phyloP scores from a whole-genome alignment of 2,113 vertebrate genomes.

The Sus scrofa region T2T-Sscrofa CM000820.6:26439001-26439500 shows the following conservation, averaged over 20 bases:
- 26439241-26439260: background rate
- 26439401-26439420: background rate
- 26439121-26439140: background rate
- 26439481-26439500: conserved; percentile 57
- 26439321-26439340: conserved; percentile 65
- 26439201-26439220: conserved; percentile 3
- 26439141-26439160: background rate
- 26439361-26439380: background rate
- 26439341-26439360: background rate
- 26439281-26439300: background rate
- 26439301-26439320: conserved; percentile 52
- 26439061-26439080: background rate
- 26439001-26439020: background rate
- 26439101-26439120: background rate
- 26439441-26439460: background rate
- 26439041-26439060: background rate
- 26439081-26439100: background rate
- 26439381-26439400: background rate
- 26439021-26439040: background rate
- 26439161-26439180: conserved; percentile 20
- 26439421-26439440: background rate
- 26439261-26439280: background rate
- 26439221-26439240: background rate
- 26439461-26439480: background rate
- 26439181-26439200: conserved; percentile 12